These are phyloP conservation scores for Pogona vitticeps DNA, from an alignment of 2,113 vertebrate genomes.

Conservation along the genomic window DNA sequence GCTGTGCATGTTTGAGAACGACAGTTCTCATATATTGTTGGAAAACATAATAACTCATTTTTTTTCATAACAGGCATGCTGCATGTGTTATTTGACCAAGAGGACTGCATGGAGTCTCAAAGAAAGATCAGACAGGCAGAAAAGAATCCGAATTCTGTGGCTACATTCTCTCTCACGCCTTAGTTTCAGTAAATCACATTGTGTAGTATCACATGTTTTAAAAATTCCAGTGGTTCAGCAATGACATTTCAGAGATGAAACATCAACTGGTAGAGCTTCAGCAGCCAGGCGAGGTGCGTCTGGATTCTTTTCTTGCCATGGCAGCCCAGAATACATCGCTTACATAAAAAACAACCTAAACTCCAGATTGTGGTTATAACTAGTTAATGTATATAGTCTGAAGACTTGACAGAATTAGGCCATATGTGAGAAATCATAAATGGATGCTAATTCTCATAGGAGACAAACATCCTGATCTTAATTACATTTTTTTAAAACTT, in stretches of 20 bases:
- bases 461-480: conserved; percentile 27
- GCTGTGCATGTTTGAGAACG: neutral
- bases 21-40: neutral
- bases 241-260: neutral
- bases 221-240: neutral
- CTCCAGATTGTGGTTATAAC: neutral
- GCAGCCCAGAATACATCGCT: neutral
- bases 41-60: neutral
- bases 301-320: neutral
- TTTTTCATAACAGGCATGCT: neutral
- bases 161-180: neutral
- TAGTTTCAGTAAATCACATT: neutral
- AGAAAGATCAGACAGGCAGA: too few species aligned
- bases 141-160: neutral
- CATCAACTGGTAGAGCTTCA: neutral
- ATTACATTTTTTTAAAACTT: neutral
- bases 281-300: neutral
- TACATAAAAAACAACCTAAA: neutral
- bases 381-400: neutral
- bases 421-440: conserved; percentile 4
- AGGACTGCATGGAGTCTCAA: too few species aligned
- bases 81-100: neutral
- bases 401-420: conserved; percentile 2
- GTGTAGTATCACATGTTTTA: neutral
- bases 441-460: neutral